phyloP scores from a whole-genome alignment of 2,113 vertebrate genomes.

The Chlorodrepanis virens region DNA sequence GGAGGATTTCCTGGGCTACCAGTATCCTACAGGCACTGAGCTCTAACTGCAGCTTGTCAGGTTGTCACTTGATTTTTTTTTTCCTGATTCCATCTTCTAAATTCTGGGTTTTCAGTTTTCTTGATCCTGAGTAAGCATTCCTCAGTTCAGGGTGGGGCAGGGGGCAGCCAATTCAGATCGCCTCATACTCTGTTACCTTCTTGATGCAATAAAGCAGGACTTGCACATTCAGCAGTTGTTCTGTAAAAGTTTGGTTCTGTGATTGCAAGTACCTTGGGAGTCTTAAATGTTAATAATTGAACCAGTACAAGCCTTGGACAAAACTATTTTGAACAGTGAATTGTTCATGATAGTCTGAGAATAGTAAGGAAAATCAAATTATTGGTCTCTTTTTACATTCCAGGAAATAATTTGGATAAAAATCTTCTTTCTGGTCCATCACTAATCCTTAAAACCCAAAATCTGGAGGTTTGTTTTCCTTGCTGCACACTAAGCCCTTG shows the following conservation, averaged over 20 bases:
- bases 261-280: not conserved
- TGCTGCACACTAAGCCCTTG: not conserved
- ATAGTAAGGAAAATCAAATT: not conserved
- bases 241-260: not conserved
- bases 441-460: not conserved
- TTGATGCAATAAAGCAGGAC: not conserved
- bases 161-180: not conserved
- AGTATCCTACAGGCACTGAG: not conserved
- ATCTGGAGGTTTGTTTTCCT: not conserved
- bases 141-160: not conserved
- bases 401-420: not conserved
- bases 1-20: not conserved
- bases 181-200: not conserved
- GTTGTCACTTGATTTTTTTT: not conserved
- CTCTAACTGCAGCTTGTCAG: not conserved
- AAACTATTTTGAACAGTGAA: not conserved
- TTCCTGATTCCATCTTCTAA: not conserved
- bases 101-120: not conserved
- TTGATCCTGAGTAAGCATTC: not conserved
- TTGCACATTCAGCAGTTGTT: not conserved
- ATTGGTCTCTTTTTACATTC: not conserved
- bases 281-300: not conserved
- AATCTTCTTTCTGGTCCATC: not conserved
- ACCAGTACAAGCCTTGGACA: not conserved
- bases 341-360: not conserved